These are phyloP conservation scores for Tenualosa thibaudeaui DNA, from an alignment of 2,797 vertebrate species.

Conservation along the genomic window DNA sequence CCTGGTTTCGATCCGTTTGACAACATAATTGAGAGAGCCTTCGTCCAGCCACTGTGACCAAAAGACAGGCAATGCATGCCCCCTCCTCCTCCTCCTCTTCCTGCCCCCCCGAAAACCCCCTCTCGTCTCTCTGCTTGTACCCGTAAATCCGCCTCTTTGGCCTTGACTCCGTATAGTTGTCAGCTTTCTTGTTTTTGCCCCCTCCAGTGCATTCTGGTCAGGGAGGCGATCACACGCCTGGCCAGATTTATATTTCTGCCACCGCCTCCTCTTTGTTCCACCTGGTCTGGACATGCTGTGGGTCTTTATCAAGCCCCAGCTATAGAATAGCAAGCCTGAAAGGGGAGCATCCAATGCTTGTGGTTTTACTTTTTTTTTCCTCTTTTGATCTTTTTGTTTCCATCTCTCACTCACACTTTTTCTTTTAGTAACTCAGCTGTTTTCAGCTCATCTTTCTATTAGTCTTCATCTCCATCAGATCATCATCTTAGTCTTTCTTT, in stretches of 20 bases:
- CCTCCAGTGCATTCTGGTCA: conserved; percentile 1
- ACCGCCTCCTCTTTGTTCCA: background rate
- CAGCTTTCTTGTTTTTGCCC: conserved; percentile 48
- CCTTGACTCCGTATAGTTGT: conserved; percentile 72
- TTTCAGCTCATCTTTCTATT: background rate
- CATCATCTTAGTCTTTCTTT: background rate
- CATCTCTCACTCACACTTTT: background rate
- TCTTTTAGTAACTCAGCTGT: background rate
- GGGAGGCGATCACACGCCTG: conserved; percentile 19
- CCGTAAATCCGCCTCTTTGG: conserved; percentile 68
- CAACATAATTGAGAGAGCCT: conserved; percentile 54
- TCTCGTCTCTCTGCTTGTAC: background rate
- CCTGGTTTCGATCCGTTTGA: conserved; percentile 48
- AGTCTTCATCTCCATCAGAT: background rate
- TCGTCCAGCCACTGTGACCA: conserved; percentile 41
- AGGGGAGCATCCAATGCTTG: background rate
- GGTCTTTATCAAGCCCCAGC: conserved; percentile 14
- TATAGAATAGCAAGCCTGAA: background rate
- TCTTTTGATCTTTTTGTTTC: background rate
- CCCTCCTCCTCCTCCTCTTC: too few species aligned
- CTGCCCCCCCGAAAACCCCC: background rate
- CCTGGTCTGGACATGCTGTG: background rate
- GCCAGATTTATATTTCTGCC: conserved; percentile 15
- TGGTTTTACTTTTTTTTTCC: background rate
- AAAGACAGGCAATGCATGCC: conserved; percentile 27